Base-by-base conservation (phyloP, 1,140 invertebrate species). In the Anoplophora glabripennis region DNA sequence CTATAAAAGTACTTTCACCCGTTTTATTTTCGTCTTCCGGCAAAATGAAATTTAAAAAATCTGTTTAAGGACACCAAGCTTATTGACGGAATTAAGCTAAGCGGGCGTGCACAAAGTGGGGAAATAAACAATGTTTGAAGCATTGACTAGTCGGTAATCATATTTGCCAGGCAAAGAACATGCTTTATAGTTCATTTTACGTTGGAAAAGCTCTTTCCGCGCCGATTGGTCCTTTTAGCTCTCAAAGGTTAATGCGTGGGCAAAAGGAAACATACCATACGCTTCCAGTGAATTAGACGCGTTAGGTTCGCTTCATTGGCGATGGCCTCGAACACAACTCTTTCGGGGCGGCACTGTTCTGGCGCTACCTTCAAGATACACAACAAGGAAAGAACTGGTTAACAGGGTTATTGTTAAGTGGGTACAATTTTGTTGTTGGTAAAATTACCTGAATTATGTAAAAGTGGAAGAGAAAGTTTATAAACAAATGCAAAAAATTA, bases 191-290 rank as follows among this genome's bases (percentile, higher is more conserved):
- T 69, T 69, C 61, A 69, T 69, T 69, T 69, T 67, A 46, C 55
- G 57, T 63, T 60, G 57, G 57, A 67, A 67, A 65, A 63, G 63
- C 53, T 56, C 51, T 67, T 69, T 69, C 67, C 67, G 49, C 65
- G 53, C 63, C 58, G 57, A 57, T 69, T 64, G 63, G 59, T 55
- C 61, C 65, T 67, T 69, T 69, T 61, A 59, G 56, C 59, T 57
- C 57, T 68, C 66, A 70, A 70, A 68, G 69, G 69, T 69, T 67
- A 69, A 70, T 69, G 69, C 69, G 69, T 70, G 69, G n/a, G 53
- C 66, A 70, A 70, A 68, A 65, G 69, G 65, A 70, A 67, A 65
- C 67, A 65, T 67, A 63, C 65, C 65, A 61, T 67, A 61, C 54
- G 57, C 57, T 69, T 67, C 58, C 65, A 53, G 60, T 53, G 59